Base-by-base conservation (phyloP, 2,113 vertebrate genomes). In the Ceratotherium simum region DNA sequence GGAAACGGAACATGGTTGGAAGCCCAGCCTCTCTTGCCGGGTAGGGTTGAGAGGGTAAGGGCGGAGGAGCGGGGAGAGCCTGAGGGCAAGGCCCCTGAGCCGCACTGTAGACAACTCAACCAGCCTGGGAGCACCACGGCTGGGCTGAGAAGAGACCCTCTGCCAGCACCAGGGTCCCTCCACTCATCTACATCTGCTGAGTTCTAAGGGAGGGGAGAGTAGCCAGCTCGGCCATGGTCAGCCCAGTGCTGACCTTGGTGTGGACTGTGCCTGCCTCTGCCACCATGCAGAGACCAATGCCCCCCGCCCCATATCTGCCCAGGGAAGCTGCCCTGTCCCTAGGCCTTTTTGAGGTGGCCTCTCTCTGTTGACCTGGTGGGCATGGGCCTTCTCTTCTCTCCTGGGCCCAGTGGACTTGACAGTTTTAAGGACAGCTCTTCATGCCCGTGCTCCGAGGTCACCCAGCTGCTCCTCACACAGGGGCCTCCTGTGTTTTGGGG, bases 241-340 rank as follows among this genome's bases (percentile, higher is more conserved):
- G 48, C 64, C 36, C 83, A 25, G 23, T 11, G 14, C 70, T 33
- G 48, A n/a, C 29, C n/a, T 36, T 8, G 13, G 10, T 51, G 27
- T 31, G 16, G 58, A 46, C 89, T 0, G 1, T 7, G 48, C 83
- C 84, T 17, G 25, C 62, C 81, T 20, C 6, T 23, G 27, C 65
- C 78, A 33, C 1, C 5, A 25, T 8, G 36, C 67, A n/a, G 78
- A 60, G 46, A 31, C 86, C 56, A 5, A 0, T 2, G 5, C 17
- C n/a, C 82, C 29, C 25, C 0, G 1, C 69, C 0, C 14, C 0
- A 0, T 20, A 6, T 8, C 70, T 0, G 67, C 87, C 79, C 60
- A 21, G 31, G 21, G 78, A 72, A 60, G 64, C 67, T 5, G 11
- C 5, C 5, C 27, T 54, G 65, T 69, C 95, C 60, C 18, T 2